A percentile compares a stretch with the other conserved stretches of the same genome.
phyloP scores from a whole-genome alignment of 2,113 vertebrate species.

The Xiphophorus hellerii region DNA sequence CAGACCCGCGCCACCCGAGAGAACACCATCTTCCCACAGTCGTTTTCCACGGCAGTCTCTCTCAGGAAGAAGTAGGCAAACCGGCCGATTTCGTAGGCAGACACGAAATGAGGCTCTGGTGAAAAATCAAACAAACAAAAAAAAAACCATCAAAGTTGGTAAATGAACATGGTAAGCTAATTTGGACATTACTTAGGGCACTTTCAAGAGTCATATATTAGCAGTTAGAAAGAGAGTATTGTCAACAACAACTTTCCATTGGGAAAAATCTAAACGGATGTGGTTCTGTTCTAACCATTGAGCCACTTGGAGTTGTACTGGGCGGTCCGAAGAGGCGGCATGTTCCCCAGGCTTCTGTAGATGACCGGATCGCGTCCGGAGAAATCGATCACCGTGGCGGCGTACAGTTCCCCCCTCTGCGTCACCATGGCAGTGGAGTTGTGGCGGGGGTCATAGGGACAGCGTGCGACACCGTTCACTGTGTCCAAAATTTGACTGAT shows the following conservation, averaged over 20 bases:
- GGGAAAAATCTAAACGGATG: not conserved
- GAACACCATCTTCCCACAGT: conserved; percentile 93
- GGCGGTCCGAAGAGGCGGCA: conserved; percentile 91
- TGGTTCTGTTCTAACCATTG: conserved; percentile 81
- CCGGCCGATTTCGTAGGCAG: conserved; percentile 91
- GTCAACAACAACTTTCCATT: not conserved
- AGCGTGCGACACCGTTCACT: conserved; percentile 94
- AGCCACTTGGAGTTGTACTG: conserved; percentile 99
- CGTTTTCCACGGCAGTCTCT: conserved; percentile 92
- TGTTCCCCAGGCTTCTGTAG: conserved; percentile 90
- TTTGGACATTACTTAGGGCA: not conserved
- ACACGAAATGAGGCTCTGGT: conserved; percentile 94
- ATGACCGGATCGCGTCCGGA: conserved; percentile 94
- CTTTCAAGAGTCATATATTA: not conserved
- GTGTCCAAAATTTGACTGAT: conserved; percentile 87
- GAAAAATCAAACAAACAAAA: not conserved
- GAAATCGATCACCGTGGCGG: conserved; percentile 95
- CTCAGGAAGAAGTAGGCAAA: conserved; percentile 96
- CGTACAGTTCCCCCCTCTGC: conserved; percentile 91
- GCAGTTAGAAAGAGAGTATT: not conserved
- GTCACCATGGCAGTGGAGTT: conserved; percentile 95
- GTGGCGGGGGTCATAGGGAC: conserved; percentile 94
- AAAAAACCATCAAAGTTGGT: not conserved
- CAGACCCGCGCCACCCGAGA: conserved; percentile 94
- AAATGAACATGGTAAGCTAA: not conserved